phyloP scores from a whole-genome alignment of 2,888 invertebrate species.

The Dexiosoma caninum region DNA sequence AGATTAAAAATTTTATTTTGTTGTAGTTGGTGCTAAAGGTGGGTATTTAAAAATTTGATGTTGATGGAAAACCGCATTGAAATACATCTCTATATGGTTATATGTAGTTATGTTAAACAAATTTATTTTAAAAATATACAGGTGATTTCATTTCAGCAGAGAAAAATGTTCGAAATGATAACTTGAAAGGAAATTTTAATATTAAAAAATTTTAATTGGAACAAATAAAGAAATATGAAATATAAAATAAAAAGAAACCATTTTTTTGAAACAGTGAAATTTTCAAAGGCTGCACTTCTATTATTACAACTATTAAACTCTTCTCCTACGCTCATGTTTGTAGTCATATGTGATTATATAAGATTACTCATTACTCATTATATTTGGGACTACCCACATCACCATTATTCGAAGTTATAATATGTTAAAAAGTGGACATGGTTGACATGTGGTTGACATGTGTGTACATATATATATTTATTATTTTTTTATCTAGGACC shows the following conservation, averaged over 20 bases:
- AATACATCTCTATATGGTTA: constrained; percentile 1
- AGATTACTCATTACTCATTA: too few species aligned
- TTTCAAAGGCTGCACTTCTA: constrained; percentile 16
- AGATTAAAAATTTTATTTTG: constrained; percentile 7
- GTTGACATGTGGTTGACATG: too few species aligned
- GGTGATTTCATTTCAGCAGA: constrained; percentile 38
- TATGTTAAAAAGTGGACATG: too few species aligned
- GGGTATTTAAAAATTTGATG: constrained; percentile 18
- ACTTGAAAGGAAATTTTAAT: not conserved
- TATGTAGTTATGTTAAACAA: not conserved
- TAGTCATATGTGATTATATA: too few species aligned
- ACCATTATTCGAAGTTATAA: not conserved
- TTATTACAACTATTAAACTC: constrained; percentile 45
- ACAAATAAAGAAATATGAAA: not conserved
- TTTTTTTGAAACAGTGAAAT: not conserved
- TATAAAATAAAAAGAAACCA: too few species aligned
- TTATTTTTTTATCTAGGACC: too few species aligned
- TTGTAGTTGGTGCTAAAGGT: constrained; percentile 51
- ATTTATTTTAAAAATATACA: not conserved
- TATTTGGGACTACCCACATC: constrained; percentile 19
- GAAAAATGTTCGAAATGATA: constrained; percentile 41
- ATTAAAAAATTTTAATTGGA: not conserved
- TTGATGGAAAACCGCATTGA: constrained; percentile 28
- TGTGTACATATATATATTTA: too few species aligned
- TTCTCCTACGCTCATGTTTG: too few species aligned